Base-by-base conservation (phyloP, 2,888 invertebrate species). In the Argyresthia albistria region DNA sequence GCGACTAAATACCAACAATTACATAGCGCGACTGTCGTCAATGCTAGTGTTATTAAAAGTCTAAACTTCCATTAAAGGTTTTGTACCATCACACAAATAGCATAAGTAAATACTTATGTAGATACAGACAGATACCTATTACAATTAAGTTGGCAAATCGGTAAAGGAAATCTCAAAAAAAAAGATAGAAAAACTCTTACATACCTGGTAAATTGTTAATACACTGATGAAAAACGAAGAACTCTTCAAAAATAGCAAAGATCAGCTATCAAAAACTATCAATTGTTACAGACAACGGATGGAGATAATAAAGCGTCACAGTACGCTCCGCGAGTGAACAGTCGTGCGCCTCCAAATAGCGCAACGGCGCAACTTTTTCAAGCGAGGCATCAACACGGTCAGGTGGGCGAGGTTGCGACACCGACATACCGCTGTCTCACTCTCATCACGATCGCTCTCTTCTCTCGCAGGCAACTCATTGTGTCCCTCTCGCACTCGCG, bases 391-490 rank as follows among this genome's bases (percentile, higher is more conserved):
- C 86, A 86, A 84, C 87, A 86, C 84, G 81, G 84, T 87, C 87
- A 87, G 87, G 87, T 87, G 87, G 86, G 86, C 83, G 86, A 86
- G 82, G 86, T 87, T 86, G 87, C 87, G 87, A 84, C 86, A 84
- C 80, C 76, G 84, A 77, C 80, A 80, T 84, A 64, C 62, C 60
- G 67, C 66, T 59, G 61, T 82, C 81, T 73, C 78, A 59, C 58
- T 74, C 65, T 57, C 52, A 55, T 59, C 55, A 58, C 50, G 59
- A 57, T 63, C 62, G 60, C 67, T 68, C 65, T 62, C 64, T 74
- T 46, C 69, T 58, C 61, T 56, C 61, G 59, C 58, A 53, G 52
- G 54, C 14, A 35, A 12, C 10, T 10, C 46, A 49, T 51, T 61
- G 61, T 57, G 61, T 81, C 81, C 75, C 76, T 68, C 67, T 86